Evolutionary conservation across 2,113 vertebrate genomes (phyloP).

Genomic region (Prunella himalayana): DNA sequence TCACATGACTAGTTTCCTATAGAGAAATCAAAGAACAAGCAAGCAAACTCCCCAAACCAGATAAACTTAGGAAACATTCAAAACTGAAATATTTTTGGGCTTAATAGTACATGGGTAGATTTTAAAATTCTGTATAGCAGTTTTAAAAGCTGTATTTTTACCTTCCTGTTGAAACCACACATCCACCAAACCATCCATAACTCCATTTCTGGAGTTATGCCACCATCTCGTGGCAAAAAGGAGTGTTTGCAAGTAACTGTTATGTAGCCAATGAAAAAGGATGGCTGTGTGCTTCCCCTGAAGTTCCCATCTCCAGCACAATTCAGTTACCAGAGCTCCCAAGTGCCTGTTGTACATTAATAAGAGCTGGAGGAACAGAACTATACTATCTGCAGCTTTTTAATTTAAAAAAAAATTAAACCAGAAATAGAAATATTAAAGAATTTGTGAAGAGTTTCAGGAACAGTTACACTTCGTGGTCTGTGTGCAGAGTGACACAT

Average conservation of each 20-base stretch:
- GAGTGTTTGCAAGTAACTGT: neutral
- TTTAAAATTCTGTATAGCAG: rapidly evolving
- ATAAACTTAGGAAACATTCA: neutral
- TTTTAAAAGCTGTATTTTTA: neutral
- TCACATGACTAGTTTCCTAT: neutral
- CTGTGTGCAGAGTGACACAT: rapidly evolving
- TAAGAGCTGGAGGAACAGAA: rapidly evolving
- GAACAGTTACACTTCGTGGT: neutral
- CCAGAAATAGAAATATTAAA: neutral
- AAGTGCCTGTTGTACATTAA: neutral
- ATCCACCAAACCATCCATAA: too few relatives aligned
- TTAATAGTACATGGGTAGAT: neutral
- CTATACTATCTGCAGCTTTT: neutral
- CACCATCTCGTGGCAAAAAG: constrained; percentile 13
- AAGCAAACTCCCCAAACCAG: rapidly evolving
- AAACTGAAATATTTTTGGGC: neutral
- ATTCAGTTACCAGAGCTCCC: neutral
- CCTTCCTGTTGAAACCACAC: neutral
- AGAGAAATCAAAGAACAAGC: neutral
- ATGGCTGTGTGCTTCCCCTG: neutral
- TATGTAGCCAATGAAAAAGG: rapidly evolving
- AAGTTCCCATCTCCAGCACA: neutral
- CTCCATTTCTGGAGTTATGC: neutral
- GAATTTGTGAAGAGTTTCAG: neutral
- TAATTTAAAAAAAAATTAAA: neutral